phyloP scores from a whole-genome alignment of 2,888 invertebrate genomes.

The Tryphoninae sp. region DNA sequence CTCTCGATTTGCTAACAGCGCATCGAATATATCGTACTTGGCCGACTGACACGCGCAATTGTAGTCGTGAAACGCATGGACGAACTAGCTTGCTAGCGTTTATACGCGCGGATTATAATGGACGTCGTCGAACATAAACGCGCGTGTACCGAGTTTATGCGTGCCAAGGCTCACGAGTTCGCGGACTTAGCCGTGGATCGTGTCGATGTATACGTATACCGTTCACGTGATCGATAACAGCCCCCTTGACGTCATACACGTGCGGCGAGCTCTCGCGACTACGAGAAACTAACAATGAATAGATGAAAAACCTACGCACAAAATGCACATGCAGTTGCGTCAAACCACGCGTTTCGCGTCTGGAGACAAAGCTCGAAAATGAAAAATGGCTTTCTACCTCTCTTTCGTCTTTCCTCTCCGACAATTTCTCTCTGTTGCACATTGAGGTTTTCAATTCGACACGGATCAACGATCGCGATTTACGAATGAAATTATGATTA shows the following conservation, averaged over 20 bases:
- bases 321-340: conserved; percentile 57
- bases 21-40: conserved; percentile 18
- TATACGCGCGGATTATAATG: conserved; percentile 43
- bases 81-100: neutral
- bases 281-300: conserved; percentile 58
- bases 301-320: conserved; percentile 59
- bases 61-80: neutral
- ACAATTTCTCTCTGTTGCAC: neutral
- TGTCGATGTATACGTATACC: conserved; percentile 6
- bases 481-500: neutral
- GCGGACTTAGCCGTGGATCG: conserved; percentile 29
- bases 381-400: conserved; percentile 29
- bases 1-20: conserved; percentile 2
- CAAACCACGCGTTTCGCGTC: conserved; percentile 30
- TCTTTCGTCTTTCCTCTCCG: conserved; percentile 29
- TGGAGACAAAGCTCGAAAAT: conserved; percentile 18
- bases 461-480: neutral
- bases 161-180: conserved; percentile 66
- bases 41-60: conserved; percentile 30
- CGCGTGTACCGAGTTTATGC: conserved; percentile 48
- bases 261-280: conserved; percentile 31
- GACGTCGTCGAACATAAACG: conserved; percentile 48
- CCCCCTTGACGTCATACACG: conserved; percentile 65
- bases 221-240: conserved; percentile 64
- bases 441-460: conserved; percentile 7